Base-by-base conservation (phyloP, 2,113 vertebrate genomes). In the Phodopus roborovskii region DNA sequence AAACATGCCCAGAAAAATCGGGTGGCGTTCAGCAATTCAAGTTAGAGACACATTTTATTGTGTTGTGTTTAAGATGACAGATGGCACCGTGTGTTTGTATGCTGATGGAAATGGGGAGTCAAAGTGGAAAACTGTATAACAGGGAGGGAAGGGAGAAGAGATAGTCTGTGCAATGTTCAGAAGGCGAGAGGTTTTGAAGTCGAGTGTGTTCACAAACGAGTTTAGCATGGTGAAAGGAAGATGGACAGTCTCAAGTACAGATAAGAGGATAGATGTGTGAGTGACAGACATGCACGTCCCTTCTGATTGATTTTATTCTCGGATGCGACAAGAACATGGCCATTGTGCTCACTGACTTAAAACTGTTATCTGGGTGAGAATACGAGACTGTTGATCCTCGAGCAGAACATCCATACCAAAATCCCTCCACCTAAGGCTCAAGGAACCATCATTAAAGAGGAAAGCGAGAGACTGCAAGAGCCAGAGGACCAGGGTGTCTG, bases 1-100 rank as follows among this genome's bases (percentile, higher is more conserved):
- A 93, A 92, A 95, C 3, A 75, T 12, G 95, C 83, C 26, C 58
- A 93, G 10, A 92, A 30, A 94, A 93, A 68, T 12, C 62, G n/a
- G 3, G 50, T 56, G 39, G 28, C 30, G 79, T 53, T 28, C 19
- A n/a, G 45, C 89, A 28, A 90, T 33, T 64, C 39, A 88, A 68
- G 62, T 73, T 48, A 2, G 60, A 85, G 58, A 88, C 36, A 62
- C 33, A 94, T 84, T 84, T 73, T 74, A 48, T 77, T 70, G 79
- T 81, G 39, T 39, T 88, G 62, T 94, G 36, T 68, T 73, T 75
- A 74, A 8, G n/a, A 56, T 58, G 26, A 70, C 56, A 88, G 90
- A 53, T 45, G 45, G 50, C 50, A 50, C 5, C 48, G 33, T 64
- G 13, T 77, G 9, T 85, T 83, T 84, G 22, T 39, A 79, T 10